Base-by-base conservation (phyloP, 2,113 vertebrate genomes). In the Climacteris rufus region DNA sequence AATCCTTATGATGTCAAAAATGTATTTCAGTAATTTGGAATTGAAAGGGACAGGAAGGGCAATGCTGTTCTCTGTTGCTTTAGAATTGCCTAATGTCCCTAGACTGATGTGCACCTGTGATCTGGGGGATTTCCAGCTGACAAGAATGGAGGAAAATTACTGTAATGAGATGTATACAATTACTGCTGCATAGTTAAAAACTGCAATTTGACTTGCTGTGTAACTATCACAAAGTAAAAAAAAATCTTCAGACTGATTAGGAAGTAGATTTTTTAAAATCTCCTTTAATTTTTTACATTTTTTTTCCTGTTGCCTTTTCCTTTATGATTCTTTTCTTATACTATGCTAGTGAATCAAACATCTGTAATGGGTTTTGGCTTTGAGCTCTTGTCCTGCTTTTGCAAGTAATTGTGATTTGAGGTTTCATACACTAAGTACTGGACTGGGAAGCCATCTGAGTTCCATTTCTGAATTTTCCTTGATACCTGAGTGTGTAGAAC, bases 31-130 rank as follows among this genome's bases (percentile, higher is more conserved):
- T 10, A 39, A 39, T 9, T 2, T 2, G 8, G 14, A 71, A 59
- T 15, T 9, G n/a, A 59, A 47, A 42, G 35, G 15, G 15, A 13
- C 5, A 27, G 28, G 42, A 91, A 81, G 22, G 18, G 20, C 20
- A 57, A 3, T 22, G 56, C 28, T 23, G 11, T 22, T 87, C 21
- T 7, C 4, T 53, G 50, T 56, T 56, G 18, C 11, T 74, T 56
- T 20, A n/a, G 25, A 61, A 61, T 40, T 74, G 21, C 16, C 6
- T 7, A 0, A 0, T 52, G 39, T 61, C 19, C 12, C 20, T 7
- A 12, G 20, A 20, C 21, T 2, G 4, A n/a, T 52, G 33, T 45
- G 52, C 10, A 54, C 11, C n/a, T 72, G 74, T 47, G 66, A 40
- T 39, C 14, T 75, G 45, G 28, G 52, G 30, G 60, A 39, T 56